phyloP scores from a whole-genome alignment of 2,797 vertebrate species.

The Malurus splendens region DNA sequence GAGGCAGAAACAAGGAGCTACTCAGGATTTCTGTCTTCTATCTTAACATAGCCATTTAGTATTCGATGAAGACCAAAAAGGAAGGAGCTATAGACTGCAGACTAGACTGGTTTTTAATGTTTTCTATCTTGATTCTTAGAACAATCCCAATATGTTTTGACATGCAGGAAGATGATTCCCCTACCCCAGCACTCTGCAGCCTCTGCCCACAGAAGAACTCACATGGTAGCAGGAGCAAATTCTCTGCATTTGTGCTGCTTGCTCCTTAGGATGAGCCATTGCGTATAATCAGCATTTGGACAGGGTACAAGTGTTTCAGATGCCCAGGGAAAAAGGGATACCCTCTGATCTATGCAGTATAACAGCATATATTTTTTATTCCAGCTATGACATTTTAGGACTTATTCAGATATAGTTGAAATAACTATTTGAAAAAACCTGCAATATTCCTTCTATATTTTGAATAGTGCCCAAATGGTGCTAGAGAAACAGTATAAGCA shows the following conservation, averaged over 20 bases:
- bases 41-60: background rate
- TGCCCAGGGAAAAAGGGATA: background rate
- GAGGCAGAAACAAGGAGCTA: rapidly evolving
- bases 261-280: background rate
- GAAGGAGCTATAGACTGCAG: background rate
- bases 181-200: background rate
- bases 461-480: background rate
- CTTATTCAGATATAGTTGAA: background rate
- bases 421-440: background rate
- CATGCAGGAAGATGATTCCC: background rate
- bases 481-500: background rate
- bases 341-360: background rate
- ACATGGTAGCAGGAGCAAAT: background rate
- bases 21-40: background rate
- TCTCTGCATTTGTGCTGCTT: background rate
- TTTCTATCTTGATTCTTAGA: background rate
- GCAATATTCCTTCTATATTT: background rate
- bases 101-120: background rate
- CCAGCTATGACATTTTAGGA: background rate
- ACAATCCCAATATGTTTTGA: background rate
- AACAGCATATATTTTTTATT: background rate
- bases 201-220: background rate
- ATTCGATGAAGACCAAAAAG: background rate
- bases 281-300: background rate
- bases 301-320: background rate